Evolutionary conservation across 1,140 invertebrate genomes (phyloP), one percentile per base, ranked within the genome.

Genomic region (Agrypnia vestita): DNA sequence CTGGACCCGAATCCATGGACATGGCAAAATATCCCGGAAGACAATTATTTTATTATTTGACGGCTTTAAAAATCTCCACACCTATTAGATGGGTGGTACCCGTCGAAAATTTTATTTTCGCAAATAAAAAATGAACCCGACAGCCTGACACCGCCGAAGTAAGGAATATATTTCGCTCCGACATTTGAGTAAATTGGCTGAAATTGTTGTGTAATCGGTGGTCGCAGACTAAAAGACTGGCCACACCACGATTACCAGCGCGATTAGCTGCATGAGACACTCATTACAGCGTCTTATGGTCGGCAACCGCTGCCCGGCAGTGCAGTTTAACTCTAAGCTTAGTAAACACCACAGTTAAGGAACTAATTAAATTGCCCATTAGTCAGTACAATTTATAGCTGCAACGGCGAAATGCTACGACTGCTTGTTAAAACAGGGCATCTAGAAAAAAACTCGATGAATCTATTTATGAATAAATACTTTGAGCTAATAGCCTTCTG

Each of bases 121-220:
- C 25, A 35, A 35, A 35, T 35, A 35, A 35, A 35, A 35, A 35
- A 35, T 6, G 25, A 35, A 13, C 3, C 19, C 21, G 59, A 62
- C 59, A 62, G 59, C 59, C 59, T 35, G 59, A 17, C 59, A 62
- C 19, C 59, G 59, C 19, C 10, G 67, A 4, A 8, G 62, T 21
- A 17, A 21, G 47, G 51, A 72, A 51, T 72, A 19, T 19, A 53
- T 51, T 72, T 53, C 11, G 19, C 47, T 21, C 9, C 9, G n/a
- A 25, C 15, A 13, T 49, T 72, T 64, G 74, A 44, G 79, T 71
- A 81, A 81, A 81, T 78, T 81, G 76, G 71, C 78, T 79, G 61
- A 78, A 82, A 82, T 82, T 82, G 73, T 82, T 71, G 81, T 35
- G 47, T 82, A 82, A 82, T 82, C 81, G 64, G 77, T 76, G 76